Base-by-base conservation (phyloP, 2,113 vertebrate species). In the Suncus etruscus region DNA sequence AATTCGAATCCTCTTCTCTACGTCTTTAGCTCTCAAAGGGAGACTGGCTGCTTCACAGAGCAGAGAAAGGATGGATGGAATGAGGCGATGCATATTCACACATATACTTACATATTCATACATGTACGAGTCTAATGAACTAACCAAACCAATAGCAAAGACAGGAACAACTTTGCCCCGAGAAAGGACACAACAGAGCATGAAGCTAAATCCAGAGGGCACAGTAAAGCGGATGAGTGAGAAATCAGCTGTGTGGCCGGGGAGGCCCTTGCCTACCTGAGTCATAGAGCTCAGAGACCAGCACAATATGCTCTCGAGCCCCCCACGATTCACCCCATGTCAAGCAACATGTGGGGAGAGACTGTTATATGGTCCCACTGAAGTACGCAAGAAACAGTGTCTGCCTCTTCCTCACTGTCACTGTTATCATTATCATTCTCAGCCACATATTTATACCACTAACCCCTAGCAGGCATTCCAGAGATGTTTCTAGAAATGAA, bases 401-500 rank as follows among this genome's bases (percentile, higher is more conserved):
- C 29, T 58, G 20, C 39, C 73, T 10, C 65, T 66, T 24, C 65
- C 1, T 22, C 65, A 24, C 48, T 50, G 8, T n/a, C 16, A 51
- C 45, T 24, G 31, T 31, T 10, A 14, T 29, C 48, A 77, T 20
- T 65, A 66, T 10, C 2, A 75, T 48, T 27, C 25, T 15, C 32
- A 18, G 20, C 69, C 22, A 20, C 69, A 24, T 58, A 20, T 89
- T n/a, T 48, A 24, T 68, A 68, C 24, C 70, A 77, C 48, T 22
- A 45, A 70, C 45, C 32, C 7, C 75, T 0, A 54, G 48, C 4
- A 74, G 22, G 31, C 22, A 70, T 77, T 90, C 68, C 32, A 45
- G 77, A 88, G 73, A 51, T 77, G 39, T 83, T 86, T 76, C 76
- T 29, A 94, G 94, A 92, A 82, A 77, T 79, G 68, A 78, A 25